Base-by-base conservation (phyloP, 2,797 vertebrate genomes). In the Megalops cyprinoides region DNA sequence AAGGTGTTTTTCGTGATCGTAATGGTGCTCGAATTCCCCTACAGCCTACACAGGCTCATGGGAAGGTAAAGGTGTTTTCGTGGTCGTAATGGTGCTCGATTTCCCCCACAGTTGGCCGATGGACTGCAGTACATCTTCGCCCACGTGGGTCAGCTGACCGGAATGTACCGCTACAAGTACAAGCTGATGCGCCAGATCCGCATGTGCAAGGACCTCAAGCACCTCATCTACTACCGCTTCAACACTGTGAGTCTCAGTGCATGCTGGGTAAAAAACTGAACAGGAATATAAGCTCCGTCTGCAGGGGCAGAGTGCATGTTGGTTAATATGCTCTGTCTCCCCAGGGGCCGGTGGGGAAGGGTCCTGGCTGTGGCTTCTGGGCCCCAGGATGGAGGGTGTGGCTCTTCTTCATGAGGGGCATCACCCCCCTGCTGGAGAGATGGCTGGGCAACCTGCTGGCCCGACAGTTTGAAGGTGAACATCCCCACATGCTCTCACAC, bases 111-210 rank as follows among this genome's bases (percentile, higher is more conserved):
- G 98, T 85, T 99, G 91, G 77, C 98, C 48, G 98, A 99, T 44
- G 98, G 98, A 0, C 91, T 99, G 85, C 98, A 99, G 93, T 99
- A 99, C 92, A 99, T 99, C 92, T 99, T 99, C 49, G 98, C 98
- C 82, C 98, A 99, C 0, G 98, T 99, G 56, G 98, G 98, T 69
- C 98, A 99, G 91, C 93, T 99, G 91, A 99, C 98, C 0, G 98
- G 98, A 79, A 99, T 99, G 98, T 99, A 99, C 92, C 93, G 98
- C 0, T 99, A 99, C 93, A 99, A 99, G 81, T 99, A 99, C 94
- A 99, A 99, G 91, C 89, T 99, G 88, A 99, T 99, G 98, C 94
- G 98, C 89, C 98, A 99, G 90, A 99, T 99, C 86, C 94, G 98
- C 5, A 99, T 99, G 98, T 99, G 98, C 95, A 99, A 99, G 91